These are phyloP conservation scores for Lithobates pipiens DNA, from an alignment of 2,797 vertebrate species.

Conservation along the genomic window DNA sequence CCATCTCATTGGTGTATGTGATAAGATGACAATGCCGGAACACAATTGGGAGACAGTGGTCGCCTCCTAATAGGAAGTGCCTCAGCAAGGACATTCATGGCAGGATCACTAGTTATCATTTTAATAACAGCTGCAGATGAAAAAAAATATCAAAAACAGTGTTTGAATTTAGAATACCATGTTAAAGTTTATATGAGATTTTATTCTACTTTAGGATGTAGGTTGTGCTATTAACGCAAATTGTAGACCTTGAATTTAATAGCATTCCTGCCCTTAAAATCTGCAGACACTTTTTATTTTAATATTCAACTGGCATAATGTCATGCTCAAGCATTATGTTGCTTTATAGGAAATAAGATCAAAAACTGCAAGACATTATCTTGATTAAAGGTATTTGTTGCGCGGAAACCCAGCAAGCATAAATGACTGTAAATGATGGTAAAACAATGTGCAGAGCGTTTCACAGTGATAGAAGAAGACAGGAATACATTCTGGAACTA, in stretches of 20 bases:
- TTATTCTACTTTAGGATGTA: background rate
- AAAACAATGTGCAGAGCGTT: conserved; percentile 48
- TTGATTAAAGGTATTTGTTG: conserved; percentile 56
- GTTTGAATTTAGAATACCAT: too few species aligned
- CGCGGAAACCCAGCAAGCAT: conserved; percentile 56
- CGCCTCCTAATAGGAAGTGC: background rate
- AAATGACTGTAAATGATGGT: conserved; percentile 56
- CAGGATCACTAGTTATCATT: too few species aligned
- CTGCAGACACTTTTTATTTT: conserved; percentile 9
- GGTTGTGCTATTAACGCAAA: too few species aligned
- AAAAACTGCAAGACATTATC: conserved; percentile 61
- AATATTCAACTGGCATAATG: background rate
- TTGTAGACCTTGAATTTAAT: background rate
- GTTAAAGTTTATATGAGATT: background rate
- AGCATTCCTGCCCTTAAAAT: background rate
- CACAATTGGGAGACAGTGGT: background rate
- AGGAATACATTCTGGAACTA: conserved; percentile 45
- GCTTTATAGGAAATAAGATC: conserved; percentile 44
- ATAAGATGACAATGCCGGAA: background rate
- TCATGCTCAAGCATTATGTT: conserved; percentile 42
- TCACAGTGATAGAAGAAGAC: conserved; percentile 57
- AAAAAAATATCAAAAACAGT: too few species aligned
- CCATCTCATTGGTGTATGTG: background rate
- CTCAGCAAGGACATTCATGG: too few species aligned
- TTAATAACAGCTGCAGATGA: background rate